Evolutionary conservation across 2,113 vertebrate species (phyloP), one percentile per base, ranked within the genome.

Genomic region (Jacana jacana): DNA sequence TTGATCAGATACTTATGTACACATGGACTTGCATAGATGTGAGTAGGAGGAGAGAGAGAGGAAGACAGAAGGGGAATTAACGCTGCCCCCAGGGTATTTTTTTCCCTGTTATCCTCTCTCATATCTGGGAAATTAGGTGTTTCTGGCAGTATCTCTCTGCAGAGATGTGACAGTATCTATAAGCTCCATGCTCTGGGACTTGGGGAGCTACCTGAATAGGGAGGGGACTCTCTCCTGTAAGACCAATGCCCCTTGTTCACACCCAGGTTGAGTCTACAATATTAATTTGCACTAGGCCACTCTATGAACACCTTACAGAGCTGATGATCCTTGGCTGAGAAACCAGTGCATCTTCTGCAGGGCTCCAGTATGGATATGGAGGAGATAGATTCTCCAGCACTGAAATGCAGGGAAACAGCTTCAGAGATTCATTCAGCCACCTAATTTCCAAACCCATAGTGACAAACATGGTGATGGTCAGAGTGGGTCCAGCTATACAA

Each of bases 381-480:
- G n/a, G 0, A 2, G 46, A 81, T 44, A 3, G 28, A 30, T 30
- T 54, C 11, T 72, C 55, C 1, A 7, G 23, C 2, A 4, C 30
- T 40, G 24, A 79, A 87, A 22, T n/a, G 39, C 60, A 60, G 55
- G 0, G 0, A 63, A 75, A 31, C 25, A 91, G 20, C 81, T 76
- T 68, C 78, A 66, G 35, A 15, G 64, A 33, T 30, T 46, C 42
- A 48, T 60, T 64, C 57, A 79, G 37, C 31, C 46, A 54, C 70
- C 80, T 92, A 28, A 69, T 70, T 83, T 83, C 51, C n/a, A 81
- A 83, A 78, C 44, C 60, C 20, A 0, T 11, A 60, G 57, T 64
- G 77, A 65, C 83, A 86, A 80, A 86, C 13, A 52, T 60, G 71
- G 35, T 66, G 88, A 28, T 72, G 72, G 86, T 86, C 80, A 94